These are phyloP conservation scores for Prunella himalayana DNA, from an alignment of 2,113 vertebrate species.

Conservation along the genomic window DNA sequence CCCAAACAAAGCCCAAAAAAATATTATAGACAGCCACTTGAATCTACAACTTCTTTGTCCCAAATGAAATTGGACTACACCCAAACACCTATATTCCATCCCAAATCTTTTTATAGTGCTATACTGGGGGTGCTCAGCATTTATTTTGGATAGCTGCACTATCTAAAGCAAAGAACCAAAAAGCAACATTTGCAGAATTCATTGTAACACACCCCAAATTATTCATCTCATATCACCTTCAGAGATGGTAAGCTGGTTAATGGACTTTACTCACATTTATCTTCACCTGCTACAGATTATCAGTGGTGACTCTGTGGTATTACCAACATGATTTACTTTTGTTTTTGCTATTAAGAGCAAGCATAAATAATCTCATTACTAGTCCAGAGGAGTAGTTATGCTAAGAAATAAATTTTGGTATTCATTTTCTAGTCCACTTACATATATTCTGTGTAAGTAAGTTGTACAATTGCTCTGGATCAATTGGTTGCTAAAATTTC, in stretches of 20 bases:
- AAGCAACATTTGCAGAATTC: background rate
- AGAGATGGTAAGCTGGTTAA: background rate
- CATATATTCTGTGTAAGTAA: background rate
- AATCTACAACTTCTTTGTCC: background rate
- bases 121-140: background rate
- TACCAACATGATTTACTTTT: background rate
- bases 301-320: background rate
- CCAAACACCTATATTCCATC: background rate
- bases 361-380: background rate
- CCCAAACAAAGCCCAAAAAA: background rate
- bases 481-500: background rate
- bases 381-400: background rate
- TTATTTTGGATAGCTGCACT: background rate
- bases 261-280: background rate
- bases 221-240: background rate
- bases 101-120: background rate
- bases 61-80: background rate
- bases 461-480: background rate
- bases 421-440: background rate
- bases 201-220: fast-evolving
- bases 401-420: background rate
- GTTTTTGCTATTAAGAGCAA: background rate
- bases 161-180: background rate
- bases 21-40: background rate
- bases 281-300: background rate